Percentiles rank a stretch among this genome's conserved stretches.
Conservation (phyloP, 1,140 invertebrate genomes). For the Pachypsylla venusta region DNA sequence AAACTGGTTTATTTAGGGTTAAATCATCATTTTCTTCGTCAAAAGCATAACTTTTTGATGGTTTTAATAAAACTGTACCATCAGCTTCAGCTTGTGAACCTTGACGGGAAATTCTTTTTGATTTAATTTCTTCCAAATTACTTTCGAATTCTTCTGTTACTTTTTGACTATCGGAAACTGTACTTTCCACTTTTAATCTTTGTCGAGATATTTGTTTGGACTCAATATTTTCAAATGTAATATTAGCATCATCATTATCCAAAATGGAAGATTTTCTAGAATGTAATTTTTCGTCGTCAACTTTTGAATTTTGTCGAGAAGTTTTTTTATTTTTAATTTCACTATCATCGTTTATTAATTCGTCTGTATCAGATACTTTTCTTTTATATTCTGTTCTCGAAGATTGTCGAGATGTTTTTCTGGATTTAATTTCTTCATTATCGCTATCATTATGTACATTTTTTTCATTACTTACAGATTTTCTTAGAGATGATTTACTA, state of each 20-base stretch:
- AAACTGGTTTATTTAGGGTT: too few relatives aligned
- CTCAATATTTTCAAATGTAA: background rate
- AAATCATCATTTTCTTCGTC: too few relatives aligned
- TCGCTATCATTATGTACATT: background rate
- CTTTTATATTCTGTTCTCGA: conserved; percentile 10
- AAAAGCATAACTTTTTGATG: too few relatives aligned
- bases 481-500: background rate
- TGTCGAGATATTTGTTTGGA: too few relatives aligned
- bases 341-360: background rate
- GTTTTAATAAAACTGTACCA: too few relatives aligned
- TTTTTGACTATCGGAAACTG: too few relatives aligned
- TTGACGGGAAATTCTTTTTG: background rate
- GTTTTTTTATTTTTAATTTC: background rate
- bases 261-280: conserved; percentile 3
- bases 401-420: conserved; percentile 4
- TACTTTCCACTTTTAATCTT: too few relatives aligned
- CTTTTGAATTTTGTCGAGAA: background rate
- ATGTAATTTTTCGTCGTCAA: background rate
- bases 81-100: background rate
- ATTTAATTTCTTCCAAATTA: background rate
- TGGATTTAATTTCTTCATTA: background rate
- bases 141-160: too few relatives aligned
- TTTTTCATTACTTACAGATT: background rate
- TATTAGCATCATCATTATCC: background rate
- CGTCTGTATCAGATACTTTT: background rate